These are phyloP conservation scores for Actias luna DNA, from an alignment of 2,888 invertebrate species.

Conservation along the genomic window DNA sequence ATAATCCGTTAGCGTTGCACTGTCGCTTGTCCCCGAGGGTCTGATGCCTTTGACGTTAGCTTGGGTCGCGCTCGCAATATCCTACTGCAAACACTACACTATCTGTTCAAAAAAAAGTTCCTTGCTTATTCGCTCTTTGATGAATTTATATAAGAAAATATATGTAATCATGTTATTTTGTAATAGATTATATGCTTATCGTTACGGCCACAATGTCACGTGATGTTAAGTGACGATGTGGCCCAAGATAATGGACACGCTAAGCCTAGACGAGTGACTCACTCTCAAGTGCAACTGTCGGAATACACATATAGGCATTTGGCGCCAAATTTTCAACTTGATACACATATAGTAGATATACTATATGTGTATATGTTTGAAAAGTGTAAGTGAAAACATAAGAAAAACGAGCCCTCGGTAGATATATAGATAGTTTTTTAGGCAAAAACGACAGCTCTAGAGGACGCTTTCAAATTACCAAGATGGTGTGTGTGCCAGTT, in stretches of 20 bases:
- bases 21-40: slow-evolving; percentile 11
- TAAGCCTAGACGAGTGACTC: not conserved
- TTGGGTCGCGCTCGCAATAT: slow-evolving; percentile 11
- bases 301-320: too few species aligned
- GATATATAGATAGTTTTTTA: slow-evolving; percentile 26
- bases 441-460: slow-evolving; percentile 23
- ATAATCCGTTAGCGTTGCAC: slow-evolving; percentile 11
- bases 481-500: slow-evolving; percentile 57
- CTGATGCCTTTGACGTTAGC: slow-evolving; percentile 12
- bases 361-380: too few species aligned
- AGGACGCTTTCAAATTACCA: slow-evolving; percentile 65
- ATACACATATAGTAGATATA: not conserved
- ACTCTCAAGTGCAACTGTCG: not conserved
- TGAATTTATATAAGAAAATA: not conserved
- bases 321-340: not conserved
- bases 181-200: too few species aligned
- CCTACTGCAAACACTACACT: slow-evolving; percentile 12
- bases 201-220: too few species aligned
- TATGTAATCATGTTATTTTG: too few species aligned
- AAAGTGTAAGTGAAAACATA: slow-evolving; percentile 41
- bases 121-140: not conserved
- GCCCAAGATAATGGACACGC: too few species aligned
- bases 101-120: not conserved
- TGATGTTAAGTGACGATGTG: too few species aligned
- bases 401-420: slow-evolving; percentile 30